phyloP scores from a whole-genome alignment of 2,888 invertebrate genomes.

The Sinhomidia bicolor region DNA sequence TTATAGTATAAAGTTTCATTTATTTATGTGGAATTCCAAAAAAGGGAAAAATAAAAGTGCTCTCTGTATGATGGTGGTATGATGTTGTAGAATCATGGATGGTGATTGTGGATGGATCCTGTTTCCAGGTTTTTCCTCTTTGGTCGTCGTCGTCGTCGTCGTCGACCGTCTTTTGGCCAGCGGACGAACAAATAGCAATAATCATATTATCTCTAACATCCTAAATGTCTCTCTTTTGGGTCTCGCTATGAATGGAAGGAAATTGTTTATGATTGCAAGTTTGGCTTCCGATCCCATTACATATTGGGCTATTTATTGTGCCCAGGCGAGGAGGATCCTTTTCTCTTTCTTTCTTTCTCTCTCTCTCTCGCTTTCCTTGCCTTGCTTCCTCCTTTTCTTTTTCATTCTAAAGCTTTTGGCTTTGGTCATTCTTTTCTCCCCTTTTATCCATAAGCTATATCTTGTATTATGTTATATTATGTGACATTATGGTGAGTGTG shows the following conservation, averaged over 20 bases:
- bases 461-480: constrained; percentile 65
- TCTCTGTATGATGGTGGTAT: not conserved
- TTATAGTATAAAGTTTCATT: constrained; percentile 39
- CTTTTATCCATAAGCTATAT: constrained; percentile 67
- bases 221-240: constrained; percentile 67
- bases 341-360: constrained; percentile 3
- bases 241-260: constrained; percentile 64
- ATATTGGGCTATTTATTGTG: constrained; percentile 75
- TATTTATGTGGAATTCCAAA: constrained; percentile 56
- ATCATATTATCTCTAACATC: constrained; percentile 71
- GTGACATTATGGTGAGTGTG: constrained; percentile 66
- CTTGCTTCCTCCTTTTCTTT: constrained; percentile 30
- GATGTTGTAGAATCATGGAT: not conserved
- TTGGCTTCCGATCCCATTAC: constrained; percentile 75
- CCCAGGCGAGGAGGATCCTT: constrained; percentile 57
- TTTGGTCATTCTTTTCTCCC: constrained; percentile 53
- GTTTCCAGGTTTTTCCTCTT: constrained; percentile 47
- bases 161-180: constrained; percentile 43
- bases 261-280: constrained; percentile 75
- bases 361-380: not conserved
- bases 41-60: constrained; percentile 21
- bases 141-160: not conserved
- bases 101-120: constrained; percentile 38
- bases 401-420: constrained; percentile 46
- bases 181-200: constrained; percentile 71